Base-by-base conservation (phyloP, 2,888 invertebrate species). In the Peribatodes rhomboidaria region DNA sequence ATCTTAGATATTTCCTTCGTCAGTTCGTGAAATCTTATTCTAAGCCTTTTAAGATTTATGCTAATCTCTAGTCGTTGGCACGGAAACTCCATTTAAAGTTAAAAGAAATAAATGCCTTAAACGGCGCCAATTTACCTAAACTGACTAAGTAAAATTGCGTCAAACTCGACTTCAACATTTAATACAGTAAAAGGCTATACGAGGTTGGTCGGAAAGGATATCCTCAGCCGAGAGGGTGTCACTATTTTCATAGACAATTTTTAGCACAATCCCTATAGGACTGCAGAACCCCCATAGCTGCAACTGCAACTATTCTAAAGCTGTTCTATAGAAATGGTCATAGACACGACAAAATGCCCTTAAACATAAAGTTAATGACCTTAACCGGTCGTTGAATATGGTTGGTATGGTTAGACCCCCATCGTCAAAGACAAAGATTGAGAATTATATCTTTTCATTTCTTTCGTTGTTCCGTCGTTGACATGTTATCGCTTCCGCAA, bases 111-210 rank as follows among this genome's bases (percentile, higher is more conserved):
- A 55, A 14, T 56, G 41, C 13, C 44, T 18, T 22, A 42, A 62
- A 54, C 46, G 37, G 31, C 31, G 47, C 52, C 57, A 54, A 53
- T 61, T 67, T 57, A 56, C 64, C n/a, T 33, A 54, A 67, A 67
- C 50, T 61, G 64, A 58, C 61, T 59, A 27, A 67, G 44, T 35
- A 14, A 60, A 57, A 67, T 62, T 65, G 54, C 65, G 53, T 58
- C 65, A 62, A 58, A 33, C 52, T 31, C 14, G 39, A 16, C 9
- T 37, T 20, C 27, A 53, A 53, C 7, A 10, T 13, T 35, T 13
- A 18, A 7, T 13, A 46, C 35, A 60, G 60, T 60, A 60, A 4
- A 14, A 46, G 22, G 22, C 13, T 37, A 3, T 33, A 27, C 13
- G 13, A 6, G 11, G 1, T 50, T 35, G 6, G 10, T 49, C 14